Conservation (phyloP, 1,140 invertebrate genomes). For the Chironomus tepperi region DNA sequence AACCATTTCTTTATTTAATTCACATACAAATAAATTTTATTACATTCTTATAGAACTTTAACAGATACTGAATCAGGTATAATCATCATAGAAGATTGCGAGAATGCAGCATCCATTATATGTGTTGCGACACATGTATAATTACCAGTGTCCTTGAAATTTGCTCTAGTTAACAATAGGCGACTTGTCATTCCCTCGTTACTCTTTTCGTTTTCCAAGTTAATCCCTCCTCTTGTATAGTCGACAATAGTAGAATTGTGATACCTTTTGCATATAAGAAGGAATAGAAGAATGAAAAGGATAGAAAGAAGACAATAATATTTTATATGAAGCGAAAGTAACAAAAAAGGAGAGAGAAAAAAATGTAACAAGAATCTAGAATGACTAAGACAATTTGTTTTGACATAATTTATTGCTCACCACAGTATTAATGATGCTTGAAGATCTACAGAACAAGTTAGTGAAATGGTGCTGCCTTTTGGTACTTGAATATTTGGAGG, state of each 20-base stretch:
- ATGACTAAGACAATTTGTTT: conserved; percentile 20
- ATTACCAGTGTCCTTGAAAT: background rate
- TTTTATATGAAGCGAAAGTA: background rate
- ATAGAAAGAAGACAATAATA: background rate
- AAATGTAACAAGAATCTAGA: background rate
- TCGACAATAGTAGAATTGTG: conserved; percentile 10
- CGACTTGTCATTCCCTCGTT: background rate
- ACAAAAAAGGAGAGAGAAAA: background rate
- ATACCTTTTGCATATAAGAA: background rate
- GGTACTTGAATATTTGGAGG: background rate
- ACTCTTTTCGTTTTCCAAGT: conserved; percentile 13
- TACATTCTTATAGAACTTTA: background rate
- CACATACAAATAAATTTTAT: too few species aligned
- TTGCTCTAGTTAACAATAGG: background rate
- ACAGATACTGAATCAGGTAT: background rate
- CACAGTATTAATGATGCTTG: conserved; percentile 23
- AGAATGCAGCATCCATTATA: background rate
- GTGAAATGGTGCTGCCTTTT: conserved; percentile 11
- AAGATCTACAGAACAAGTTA: conserved; percentile 7
- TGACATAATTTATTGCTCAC: conserved; percentile 19
- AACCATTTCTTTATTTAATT: too few species aligned
- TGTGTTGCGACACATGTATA: background rate
- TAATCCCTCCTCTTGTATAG: background rate
- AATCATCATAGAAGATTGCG: background rate
- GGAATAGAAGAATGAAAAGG: background rate